Percentiles rank a stretch among this genome's conserved stretches.
These are phyloP conservation scores for Pyrocoelia pectoralis DNA, from an alignment of 2,888 invertebrate species.

Conservation along the genomic window DNA sequence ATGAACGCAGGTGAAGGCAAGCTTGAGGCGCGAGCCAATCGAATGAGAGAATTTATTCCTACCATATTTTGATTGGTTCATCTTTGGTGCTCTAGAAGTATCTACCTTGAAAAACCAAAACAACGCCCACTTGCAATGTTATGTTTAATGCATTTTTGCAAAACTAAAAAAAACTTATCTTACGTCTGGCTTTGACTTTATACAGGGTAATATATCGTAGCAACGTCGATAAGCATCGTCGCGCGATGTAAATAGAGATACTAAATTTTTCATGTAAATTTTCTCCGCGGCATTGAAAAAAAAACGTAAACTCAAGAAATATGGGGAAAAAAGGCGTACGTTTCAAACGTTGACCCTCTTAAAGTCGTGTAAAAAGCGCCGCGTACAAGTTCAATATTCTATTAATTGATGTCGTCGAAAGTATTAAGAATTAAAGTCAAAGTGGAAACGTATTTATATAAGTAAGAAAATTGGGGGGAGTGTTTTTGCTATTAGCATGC, in stretches of 20 bases:
- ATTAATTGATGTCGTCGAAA: conserved; percentile 4
- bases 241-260: too few species aligned
- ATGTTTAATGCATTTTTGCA: conserved; percentile 58
- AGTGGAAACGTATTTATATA: conserved; percentile 10
- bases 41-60: conserved; percentile 15
- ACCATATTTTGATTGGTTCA: conserved; percentile 36
- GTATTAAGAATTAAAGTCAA: conserved; percentile 22
- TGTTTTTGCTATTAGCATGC: conserved; percentile 37
- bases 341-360: too few species aligned
- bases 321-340: too few species aligned
- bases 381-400: conserved; percentile 5
- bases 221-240: conserved; percentile 16
- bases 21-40: conserved; percentile 30
- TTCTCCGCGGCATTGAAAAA: too few species aligned
- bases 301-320: too few species aligned
- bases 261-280: too few species aligned
- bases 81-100: conserved; percentile 42
- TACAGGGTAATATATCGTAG: conserved; percentile 50
- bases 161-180: conserved; percentile 52
- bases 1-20: conserved; percentile 28
- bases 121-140: conserved; percentile 53
- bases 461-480: conserved; percentile 31
- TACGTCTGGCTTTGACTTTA: conserved; percentile 49
- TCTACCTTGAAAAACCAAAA: conserved; percentile 52
- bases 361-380: too few species aligned